phyloP scores from a whole-genome alignment of 2,113 vertebrate genomes.

The Dicaeum eximium region DNA sequence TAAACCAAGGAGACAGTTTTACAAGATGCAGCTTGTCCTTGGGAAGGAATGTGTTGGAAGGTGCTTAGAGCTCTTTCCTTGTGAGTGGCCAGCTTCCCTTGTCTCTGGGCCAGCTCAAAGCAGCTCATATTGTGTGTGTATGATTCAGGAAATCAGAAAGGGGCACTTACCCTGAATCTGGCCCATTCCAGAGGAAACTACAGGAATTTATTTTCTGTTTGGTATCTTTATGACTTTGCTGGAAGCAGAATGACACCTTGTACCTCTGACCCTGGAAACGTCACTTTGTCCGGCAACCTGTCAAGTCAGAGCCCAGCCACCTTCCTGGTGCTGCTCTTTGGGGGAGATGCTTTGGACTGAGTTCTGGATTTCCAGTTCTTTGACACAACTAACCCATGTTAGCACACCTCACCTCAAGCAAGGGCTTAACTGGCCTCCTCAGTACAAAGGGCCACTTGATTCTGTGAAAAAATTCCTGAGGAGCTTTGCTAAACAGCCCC shows the following conservation, averaged over 20 bases:
- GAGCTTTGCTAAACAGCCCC: not conserved
- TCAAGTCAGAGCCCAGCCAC: not conserved
- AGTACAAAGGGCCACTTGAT: not conserved
- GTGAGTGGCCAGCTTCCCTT: not conserved
- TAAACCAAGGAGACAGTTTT: not conserved
- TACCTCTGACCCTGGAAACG: not conserved
- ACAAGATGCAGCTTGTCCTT: not conserved
- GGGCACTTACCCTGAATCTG: not conserved
- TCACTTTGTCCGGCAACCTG: not conserved
- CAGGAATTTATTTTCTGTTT: not conserved
- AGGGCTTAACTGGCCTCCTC: not conserved
- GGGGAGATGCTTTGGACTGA: not conserved
- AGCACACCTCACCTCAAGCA: not conserved
- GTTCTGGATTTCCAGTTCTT: not conserved
- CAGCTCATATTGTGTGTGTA: not conserved
- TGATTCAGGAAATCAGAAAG: not conserved
- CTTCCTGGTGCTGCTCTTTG: not conserved
- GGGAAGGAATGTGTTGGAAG: not conserved
- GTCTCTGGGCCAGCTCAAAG: not conserved
- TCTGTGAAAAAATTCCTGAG: not conserved
- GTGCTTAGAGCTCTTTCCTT: not conserved
- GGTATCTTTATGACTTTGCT: not conserved
- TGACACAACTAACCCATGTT: not conserved
- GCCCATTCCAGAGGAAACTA: not conserved
- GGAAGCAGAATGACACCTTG: not conserved